Percentiles rank a stretch among this genome's conserved stretches.
Evolutionary conservation across 2,113 vertebrate species (phyloP).

Genomic region (Percina caprodes): DNA sequence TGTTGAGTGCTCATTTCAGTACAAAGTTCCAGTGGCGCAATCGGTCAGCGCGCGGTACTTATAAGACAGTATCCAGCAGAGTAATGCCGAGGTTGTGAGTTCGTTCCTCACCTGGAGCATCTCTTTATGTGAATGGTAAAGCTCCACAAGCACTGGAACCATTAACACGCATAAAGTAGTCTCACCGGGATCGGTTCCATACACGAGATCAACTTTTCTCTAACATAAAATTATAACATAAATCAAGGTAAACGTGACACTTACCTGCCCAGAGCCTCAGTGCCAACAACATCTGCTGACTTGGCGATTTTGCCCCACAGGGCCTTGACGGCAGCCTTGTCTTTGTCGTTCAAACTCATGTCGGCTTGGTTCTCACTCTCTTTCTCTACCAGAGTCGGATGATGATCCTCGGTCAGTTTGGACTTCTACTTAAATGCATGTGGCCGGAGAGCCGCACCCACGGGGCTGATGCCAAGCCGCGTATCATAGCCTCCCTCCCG

Average conservation of each 20-base stretch:
- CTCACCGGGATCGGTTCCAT: too few relatives aligned
- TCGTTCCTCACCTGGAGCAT: slow-evolving; percentile 27
- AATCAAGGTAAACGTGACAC: background rate
- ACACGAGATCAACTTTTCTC: background rate
- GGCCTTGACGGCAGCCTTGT: slow-evolving; percentile 78
- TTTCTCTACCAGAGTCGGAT: background rate
- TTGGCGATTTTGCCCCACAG: slow-evolving; percentile 78
- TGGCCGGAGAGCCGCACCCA: slow-evolving; percentile 60
- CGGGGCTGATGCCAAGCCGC: slow-evolving; percentile 16
- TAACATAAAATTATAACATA: background rate
- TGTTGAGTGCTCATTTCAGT: too few relatives aligned
- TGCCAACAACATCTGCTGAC: slow-evolving; percentile 25
- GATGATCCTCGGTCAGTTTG: background rate
- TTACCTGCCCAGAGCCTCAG: slow-evolving; percentile 82
- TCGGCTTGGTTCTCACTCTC: background rate
- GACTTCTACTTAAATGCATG: slow-evolving; percentile 62
- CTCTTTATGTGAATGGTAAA: background rate
- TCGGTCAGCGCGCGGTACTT: slow-evolving; percentile 30
- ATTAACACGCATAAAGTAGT: too few relatives aligned
- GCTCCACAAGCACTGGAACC: too few relatives aligned
- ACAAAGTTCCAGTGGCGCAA: slow-evolving; percentile 41
- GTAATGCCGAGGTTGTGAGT: slow-evolving; percentile 28
- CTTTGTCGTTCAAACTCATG: slow-evolving; percentile 82
- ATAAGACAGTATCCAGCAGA: background rate
- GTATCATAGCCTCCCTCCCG: background rate